Evolutionary conservation across 2,113 vertebrate genomes (phyloP), one percentile per base, ranked within the genome.

Genomic region (Hepsetus odoe): DNA sequence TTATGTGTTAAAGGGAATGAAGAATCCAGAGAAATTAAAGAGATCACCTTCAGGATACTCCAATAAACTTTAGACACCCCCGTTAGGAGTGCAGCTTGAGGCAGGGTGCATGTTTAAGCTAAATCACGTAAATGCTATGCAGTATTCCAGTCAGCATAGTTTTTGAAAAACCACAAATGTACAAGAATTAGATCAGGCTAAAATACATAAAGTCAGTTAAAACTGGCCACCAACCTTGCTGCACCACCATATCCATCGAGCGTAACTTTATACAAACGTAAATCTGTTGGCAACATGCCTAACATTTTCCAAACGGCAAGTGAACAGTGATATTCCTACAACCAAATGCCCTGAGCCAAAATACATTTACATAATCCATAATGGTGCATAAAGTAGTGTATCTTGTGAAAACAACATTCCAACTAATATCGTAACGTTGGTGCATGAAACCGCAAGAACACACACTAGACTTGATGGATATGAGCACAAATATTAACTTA

Each of bases 121-220:
- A 8, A 42, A 12, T 9, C 22, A 22, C 26, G 28, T 13, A 77
- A 77, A 65, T 55, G 46, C 33, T 53, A 44, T 16, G 58, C 46
- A 49, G 28, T 33, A 70, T 70, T 79, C 33, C 59, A 65, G 77
- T 72, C 38, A 72, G 68, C 68, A 72, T 65, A 42, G 66, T 62
- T 61, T 55, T 18, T 28, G 5, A 62, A 70, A 68, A n/a, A 65
- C 38, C 24, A 68, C 5, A 32, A 30, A 33, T 28, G 26, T 28
- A 35, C 72, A 49, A 65, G 13, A 75, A 28, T 61, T 61, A 65
- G 38, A 20, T 24, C 30, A 20, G 44, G 33, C 11, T 20, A 58
- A 58, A 53, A 10, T 66, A 76, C 55, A 26, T n/a, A 40, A 30
- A 9, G 20, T 55, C 22, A 2, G 46, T 55, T 76, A 42, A 40